Base-by-base conservation (phyloP, 2,888 invertebrate genomes). In the Acanthosepion pharaonis region DNA sequence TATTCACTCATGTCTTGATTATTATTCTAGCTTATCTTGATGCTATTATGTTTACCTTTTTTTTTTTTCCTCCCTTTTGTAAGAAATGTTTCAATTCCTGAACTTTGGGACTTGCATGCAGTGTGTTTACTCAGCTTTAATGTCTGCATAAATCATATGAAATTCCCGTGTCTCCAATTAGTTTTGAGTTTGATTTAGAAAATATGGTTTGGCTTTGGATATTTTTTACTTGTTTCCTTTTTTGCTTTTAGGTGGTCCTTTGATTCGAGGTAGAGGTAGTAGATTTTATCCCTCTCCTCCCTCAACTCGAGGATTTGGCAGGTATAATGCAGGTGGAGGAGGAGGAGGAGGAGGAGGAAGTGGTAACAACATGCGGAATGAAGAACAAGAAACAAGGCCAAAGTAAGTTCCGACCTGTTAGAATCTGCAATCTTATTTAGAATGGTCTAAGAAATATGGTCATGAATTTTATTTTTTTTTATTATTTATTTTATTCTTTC, bases 281-380 rank as follows among this genome's bases (percentile, higher is more conserved):
- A 48, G 94, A 33, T 94, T 93, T 42, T 92, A 93, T 55, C 94
- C 94, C 25, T 93, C 94, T 49, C 94, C 94, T 49, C 94, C 94
- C 55, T 42, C 91, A 94, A 53, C 93, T 53, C 48, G 93, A 49
- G 93, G 93, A 93, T 93, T 93, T 93, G 51, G 93, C 49, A 49
- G 93, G 49, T 93, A 93, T 53, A 93, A 93, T 91, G 94, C 91
- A 18, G 94, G 94, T 9, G 94, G 95, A 94, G 96, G 95, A 64
- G 95, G 95, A 64, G 94, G 95, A 91, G 95, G 95, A 64, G 95
- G 95, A 55, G 94, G 95, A 91, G 95, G 95, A 51, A 94, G 95
- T 18, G 92, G 18, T 93, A 93, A 93, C 53, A n/a, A 53, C 53
- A 48, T 53, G 49, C 93, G 93, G 59, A 42, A 55, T 59, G 59